Evolutionary conservation across 2,888 invertebrate genomes (phyloP).

Genomic region (Melieria crassipennis): DNA sequence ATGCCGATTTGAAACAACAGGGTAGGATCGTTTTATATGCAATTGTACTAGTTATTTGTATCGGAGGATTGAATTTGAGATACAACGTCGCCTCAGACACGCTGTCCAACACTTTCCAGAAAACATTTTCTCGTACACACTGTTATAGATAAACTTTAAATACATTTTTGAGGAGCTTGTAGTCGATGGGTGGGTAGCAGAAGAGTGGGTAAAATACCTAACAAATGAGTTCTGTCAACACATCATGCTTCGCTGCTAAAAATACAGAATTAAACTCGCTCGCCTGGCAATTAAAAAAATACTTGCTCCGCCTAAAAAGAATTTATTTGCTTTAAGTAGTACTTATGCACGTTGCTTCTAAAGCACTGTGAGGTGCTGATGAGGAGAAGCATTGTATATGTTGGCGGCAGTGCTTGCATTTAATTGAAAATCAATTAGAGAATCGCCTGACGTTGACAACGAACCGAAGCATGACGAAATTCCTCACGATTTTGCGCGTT

Average conservation of each 20-base stretch:
- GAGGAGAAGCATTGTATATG: neutral
- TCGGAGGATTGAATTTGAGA: too few species aligned
- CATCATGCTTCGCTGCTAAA: slow-evolving; percentile 30
- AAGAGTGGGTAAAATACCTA: slow-evolving; percentile 13
- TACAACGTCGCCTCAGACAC: too few species aligned
- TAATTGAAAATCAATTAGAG: slow-evolving; percentile 50
- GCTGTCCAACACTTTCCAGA: too few species aligned
- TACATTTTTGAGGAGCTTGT: too few species aligned
- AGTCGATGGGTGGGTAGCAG: too few species aligned
- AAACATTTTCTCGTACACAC: too few species aligned
- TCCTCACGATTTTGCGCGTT: too few species aligned
- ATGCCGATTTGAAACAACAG: too few species aligned
- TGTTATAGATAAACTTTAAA: too few species aligned
- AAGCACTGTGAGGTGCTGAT: neutral
- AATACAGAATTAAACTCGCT: slow-evolving; percentile 9
- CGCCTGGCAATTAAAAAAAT: neutral
- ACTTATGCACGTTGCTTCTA: neutral
- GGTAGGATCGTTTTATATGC: too few species aligned
- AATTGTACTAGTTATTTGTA: too few species aligned
- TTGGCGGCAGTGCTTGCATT: slow-evolving; percentile 42
- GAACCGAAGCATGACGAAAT: neutral
- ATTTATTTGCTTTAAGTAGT: neutral
- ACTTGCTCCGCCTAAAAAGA: slow-evolving; percentile 4
- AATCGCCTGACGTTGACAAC: slow-evolving; percentile 19
- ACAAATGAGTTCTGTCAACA: slow-evolving; percentile 42